phyloP scores from a whole-genome alignment of 2,113 vertebrate species.

The Gopherus evgoodei region DNA sequence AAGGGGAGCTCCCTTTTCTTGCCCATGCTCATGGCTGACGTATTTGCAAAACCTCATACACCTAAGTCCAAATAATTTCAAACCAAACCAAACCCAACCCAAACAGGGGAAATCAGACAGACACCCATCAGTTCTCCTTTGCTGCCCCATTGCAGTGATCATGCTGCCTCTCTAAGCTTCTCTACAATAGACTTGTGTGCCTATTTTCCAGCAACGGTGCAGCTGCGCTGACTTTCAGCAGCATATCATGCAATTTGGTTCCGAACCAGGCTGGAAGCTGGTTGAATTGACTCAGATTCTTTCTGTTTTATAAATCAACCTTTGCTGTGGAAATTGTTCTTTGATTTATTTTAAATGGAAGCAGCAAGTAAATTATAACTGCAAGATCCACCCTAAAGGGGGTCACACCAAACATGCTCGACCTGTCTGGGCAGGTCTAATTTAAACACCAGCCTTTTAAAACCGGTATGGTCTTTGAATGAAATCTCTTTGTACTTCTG shows the following conservation, averaged over 20 bases:
- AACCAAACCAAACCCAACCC: not conserved
- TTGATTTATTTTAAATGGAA: constrained; percentile 68
- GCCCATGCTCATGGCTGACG: not conserved
- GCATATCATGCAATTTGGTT: not conserved
- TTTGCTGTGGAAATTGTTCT: constrained; percentile 50
- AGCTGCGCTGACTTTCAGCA: not conserved
- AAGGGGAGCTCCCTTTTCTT: not conserved
- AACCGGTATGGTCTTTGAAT: constrained; percentile 66
- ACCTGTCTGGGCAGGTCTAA: constrained; percentile 76
- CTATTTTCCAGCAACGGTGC: not conserved
- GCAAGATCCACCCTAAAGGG: constrained; percentile 68
- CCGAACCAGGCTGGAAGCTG: not conserved
- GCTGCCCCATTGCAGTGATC: not conserved
- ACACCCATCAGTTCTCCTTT: not conserved
- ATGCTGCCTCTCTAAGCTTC: accelerated
- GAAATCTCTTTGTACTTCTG: constrained; percentile 73
- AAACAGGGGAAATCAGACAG: not conserved
- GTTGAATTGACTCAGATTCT: not conserved
- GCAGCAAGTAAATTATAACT: constrained; percentile 65
- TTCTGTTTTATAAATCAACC: not conserved
- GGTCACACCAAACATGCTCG: constrained; percentile 68
- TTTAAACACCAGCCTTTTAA: constrained; percentile 71
- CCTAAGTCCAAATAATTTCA: not conserved
- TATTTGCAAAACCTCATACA: not conserved
- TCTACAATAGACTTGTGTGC: not conserved